phyloP scores from a whole-genome alignment of 2,113 vertebrate species.

The Eonycteris spelaea region DNA sequence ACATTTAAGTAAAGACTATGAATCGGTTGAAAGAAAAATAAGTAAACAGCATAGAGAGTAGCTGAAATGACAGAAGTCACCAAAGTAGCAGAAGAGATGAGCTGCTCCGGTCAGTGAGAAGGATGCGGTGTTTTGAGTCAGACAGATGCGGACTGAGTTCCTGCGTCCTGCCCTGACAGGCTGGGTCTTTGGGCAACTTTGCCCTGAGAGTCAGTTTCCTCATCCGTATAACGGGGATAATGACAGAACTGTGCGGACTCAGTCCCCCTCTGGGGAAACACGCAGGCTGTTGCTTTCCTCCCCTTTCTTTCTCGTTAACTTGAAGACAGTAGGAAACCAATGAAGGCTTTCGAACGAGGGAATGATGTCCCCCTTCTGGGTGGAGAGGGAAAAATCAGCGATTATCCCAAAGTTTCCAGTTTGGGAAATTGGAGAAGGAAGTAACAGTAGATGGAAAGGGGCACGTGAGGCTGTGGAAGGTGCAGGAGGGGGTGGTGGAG shows the following conservation, averaged over 20 bases:
- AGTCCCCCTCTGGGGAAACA: rapidly evolving
- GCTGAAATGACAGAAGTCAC: background rate
- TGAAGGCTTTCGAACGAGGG: background rate
- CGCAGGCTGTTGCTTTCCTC: background rate
- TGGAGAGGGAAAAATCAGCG: background rate
- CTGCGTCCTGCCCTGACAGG: rapidly evolving
- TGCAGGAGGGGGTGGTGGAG: too few relatives aligned
- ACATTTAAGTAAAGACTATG: background rate
- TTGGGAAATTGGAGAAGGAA: background rate
- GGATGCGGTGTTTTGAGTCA: background rate
- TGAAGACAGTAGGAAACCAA: background rate
- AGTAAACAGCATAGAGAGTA: background rate
- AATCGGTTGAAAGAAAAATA: background rate
- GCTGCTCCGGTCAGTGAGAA: background rate
- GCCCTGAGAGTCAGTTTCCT: background rate
- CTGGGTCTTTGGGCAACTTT: background rate
- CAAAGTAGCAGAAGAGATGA: background rate
- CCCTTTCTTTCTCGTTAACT: background rate
- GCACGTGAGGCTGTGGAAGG: background rate
- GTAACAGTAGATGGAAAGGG: background rate
- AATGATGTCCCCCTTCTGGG: background rate
- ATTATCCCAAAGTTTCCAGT: background rate
- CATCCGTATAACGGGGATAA: background rate
- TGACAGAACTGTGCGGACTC: background rate
- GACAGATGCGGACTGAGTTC: too few relatives aligned